Percentiles rank a stretch among this genome's conserved stretches.
phyloP scores from a whole-genome alignment of 1,140 invertebrate genomes.

The Drosophila orena region DNA sequence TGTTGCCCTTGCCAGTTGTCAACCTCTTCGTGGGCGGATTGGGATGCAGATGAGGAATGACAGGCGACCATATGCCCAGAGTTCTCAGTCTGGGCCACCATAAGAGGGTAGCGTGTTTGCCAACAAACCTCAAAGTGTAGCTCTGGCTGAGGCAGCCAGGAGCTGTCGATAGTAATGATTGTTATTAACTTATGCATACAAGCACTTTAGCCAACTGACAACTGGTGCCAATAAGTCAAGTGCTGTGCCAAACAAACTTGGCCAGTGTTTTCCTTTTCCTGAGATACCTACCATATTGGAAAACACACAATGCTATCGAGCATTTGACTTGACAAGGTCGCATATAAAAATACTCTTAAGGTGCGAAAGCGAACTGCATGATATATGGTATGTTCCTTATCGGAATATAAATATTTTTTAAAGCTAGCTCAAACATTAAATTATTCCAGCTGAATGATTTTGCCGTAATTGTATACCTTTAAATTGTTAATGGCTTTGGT shows the following conservation, averaged over 20 bases:
- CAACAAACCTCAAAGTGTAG: slow-evolving; percentile 20
- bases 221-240: slow-evolving; percentile 56
- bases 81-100: not conserved
- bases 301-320: slow-evolving; percentile 34
- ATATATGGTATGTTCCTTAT: no score
- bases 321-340: slow-evolving; percentile 48
- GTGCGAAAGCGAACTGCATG: not conserved
- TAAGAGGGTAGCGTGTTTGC: slow-evolving; percentile 27
- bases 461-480: no score
- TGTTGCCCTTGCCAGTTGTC: slow-evolving; percentile 61
- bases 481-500: no score
- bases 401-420: no score
- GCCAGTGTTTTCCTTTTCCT: slow-evolving; percentile 21
- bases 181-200: slow-evolving; percentile 69
- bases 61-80: slow-evolving; percentile 61
- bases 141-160: slow-evolving; percentile 9
- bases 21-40: slow-evolving; percentile 37
- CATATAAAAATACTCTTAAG: slow-evolving; percentile 6
- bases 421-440: no score
- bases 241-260: slow-evolving; percentile 38
- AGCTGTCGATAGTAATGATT: slow-evolving; percentile 74
- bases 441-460: no score
- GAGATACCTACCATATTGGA: slow-evolving; percentile 20
- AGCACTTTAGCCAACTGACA: slow-evolving; percentile 63
- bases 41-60: slow-evolving; percentile 39